Base-by-base conservation (phyloP, 2,888 invertebrate species). In the Sesia apiformis region DNA sequence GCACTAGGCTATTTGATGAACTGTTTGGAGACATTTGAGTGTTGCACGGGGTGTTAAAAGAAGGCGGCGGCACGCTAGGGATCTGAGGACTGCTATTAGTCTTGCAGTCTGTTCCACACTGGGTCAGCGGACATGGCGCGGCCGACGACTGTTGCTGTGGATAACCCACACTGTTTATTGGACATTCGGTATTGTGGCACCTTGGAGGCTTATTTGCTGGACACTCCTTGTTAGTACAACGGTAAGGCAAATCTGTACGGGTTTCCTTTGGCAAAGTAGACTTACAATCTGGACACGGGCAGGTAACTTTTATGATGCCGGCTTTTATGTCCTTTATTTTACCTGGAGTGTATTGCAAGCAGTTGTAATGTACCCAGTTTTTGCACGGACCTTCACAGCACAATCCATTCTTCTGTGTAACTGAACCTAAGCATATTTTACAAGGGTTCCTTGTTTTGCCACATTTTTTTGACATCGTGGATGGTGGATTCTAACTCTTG, bases 211-310 rank as follows among this genome's bases (percentile, higher is more conserved):
- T n/a, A 40, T 43, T 39, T 39, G 52, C 49, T 3, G 52, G 55
- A 39, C 55, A 55, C 1, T 8, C 43, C 38, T 42, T 38, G 39
- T 55, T 55, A 39, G 3, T 4, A 38, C 55, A 55, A 8, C 38
- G 49, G 23, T 40, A 51, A 40, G 40, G 38, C 6, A 40, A n/a
- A 40, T 52, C 40, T 3, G 40, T 39, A n/a, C 7, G 39, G 23
- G 7, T 6, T 6, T 52, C 52, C 8, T 40, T 52, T 7, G 40
- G 39, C 23, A n/a, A 7, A n/a, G 7, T 23, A 3, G 39, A 7
- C 23, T 52, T 73, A 57, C 88, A 88, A 46, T 84, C 84, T 0
- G 87, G 85, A 54, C 88, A 88, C 0, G 86, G 86, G n/a, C 88
- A 88, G 0, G 69, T 76, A 0, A 88, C 72, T 57, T 70, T 73